Conservation (phyloP, 2,797 vertebrate species). For the Poecilia gillii region DNA sequence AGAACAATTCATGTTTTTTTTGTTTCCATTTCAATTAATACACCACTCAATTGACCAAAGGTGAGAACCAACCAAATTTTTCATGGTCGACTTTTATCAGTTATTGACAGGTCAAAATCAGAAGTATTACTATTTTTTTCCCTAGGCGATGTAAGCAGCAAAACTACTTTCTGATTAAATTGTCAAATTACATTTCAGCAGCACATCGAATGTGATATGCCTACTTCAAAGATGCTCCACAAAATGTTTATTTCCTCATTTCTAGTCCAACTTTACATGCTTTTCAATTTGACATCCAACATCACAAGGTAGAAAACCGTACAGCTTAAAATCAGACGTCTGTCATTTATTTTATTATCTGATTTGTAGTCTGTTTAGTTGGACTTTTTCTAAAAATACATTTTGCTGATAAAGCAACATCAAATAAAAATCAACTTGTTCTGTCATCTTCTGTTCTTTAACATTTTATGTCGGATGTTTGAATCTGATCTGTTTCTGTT, state of each 20-base stretch:
- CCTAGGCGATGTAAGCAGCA: neutral
- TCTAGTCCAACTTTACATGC: neutral
- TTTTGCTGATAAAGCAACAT: neutral
- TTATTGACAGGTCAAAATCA: neutral
- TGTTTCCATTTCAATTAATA: neutral
- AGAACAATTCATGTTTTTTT: neutral
- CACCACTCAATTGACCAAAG: neutral
- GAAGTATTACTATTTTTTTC: neutral
- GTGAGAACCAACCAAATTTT: neutral
- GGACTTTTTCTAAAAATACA: neutral
- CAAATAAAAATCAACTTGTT: neutral
- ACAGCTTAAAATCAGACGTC: neutral
- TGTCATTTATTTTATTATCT: neutral
- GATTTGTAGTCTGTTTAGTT: neutral
- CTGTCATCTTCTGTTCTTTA: neutral
- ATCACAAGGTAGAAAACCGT: neutral
- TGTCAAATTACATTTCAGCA: neutral
- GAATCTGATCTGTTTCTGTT: neutral
- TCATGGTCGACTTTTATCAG: neutral
- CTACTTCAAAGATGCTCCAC: neutral
- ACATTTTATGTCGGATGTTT: neutral
- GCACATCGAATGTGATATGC: neutral
- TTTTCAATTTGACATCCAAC: neutral
- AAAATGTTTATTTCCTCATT: neutral
- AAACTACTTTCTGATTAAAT: neutral